Evolutionary conservation across 1,140 invertebrate genomes (phyloP).

Genomic region (Ladona fulva): DNA sequence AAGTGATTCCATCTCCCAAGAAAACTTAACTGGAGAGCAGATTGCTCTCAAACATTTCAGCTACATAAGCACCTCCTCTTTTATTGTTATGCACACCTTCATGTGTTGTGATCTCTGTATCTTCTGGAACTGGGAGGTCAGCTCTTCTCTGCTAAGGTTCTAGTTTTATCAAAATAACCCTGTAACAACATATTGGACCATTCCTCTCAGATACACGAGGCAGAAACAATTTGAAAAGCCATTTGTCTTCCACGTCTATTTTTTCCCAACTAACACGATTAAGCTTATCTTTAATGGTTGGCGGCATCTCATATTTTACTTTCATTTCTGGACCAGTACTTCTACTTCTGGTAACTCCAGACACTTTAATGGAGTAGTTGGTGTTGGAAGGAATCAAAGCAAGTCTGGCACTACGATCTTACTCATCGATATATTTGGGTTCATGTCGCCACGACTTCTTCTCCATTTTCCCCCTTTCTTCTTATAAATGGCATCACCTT

Average conservation of each 20-base stretch:
- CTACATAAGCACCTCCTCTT: conserved; percentile 63
- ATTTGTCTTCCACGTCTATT: conserved; percentile 52
- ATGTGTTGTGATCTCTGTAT: conserved; percentile 58
- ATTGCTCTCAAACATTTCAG: conserved; percentile 64
- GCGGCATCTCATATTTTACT: conserved; percentile 53
- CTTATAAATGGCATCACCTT: conserved; percentile 48
- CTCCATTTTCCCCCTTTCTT: conserved; percentile 45
- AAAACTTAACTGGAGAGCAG: conserved; percentile 50
- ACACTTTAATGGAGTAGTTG: conserved; percentile 54
- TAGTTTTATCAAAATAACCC: conserved; percentile 64
- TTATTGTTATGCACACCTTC: conserved; percentile 56
- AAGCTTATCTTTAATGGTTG: conserved; percentile 49
- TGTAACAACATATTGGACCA: conserved; percentile 77
- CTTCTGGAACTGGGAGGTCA: conserved; percentile 54
- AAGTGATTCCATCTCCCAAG: conserved; percentile 50
- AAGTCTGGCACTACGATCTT: conserved; percentile 43
- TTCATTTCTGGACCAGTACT: conserved; percentile 52
- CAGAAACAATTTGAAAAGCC: conserved; percentile 59
- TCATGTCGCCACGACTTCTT: conserved; percentile 48
- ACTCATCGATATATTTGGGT: conserved; percentile 46
- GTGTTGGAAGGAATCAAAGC: conserved; percentile 64
- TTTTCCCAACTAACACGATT: conserved; percentile 59
- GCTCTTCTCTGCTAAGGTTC: conserved; percentile 50
- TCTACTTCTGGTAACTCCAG: conserved; percentile 59
- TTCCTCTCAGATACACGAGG: conserved; percentile 72